Base-by-base conservation (phyloP, 2,797 vertebrate genomes). In the Halcyon leucocephala region DNA sequence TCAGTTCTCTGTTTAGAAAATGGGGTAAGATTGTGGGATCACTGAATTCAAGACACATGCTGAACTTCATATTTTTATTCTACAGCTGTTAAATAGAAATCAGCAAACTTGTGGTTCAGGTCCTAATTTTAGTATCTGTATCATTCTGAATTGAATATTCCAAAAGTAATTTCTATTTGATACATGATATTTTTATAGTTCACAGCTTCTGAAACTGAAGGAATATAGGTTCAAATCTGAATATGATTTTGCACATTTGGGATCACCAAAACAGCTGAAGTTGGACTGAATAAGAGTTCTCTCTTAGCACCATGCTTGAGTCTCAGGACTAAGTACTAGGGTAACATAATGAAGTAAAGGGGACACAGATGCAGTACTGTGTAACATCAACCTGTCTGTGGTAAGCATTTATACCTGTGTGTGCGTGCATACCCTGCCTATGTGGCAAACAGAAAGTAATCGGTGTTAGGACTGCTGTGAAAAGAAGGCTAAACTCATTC, bases 331-430 rank as follows among this genome's bases (percentile, higher is more conserved):
- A 6, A 58, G 19, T 58, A 28, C 10, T 5, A 2, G 0, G 18
- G 17, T 13, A 67, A 16, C 8, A 7, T 15, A 61, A 44, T 22
- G 17, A 25, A 64, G 19, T 5, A 61, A 81, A 57, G 10, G 2
- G 1, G 22, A 39, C 6, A 39, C 58, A 66, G 12, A 39, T 31
- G 4, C 14, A 44, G 10, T 14, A 14, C 20, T 28, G 7, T 8
- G 3, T 29, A 49, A 7, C 28, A n/a, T 9, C 14, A 29, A 11
- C 7, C 7, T 26, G 0, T 15, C 7, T 44, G 13, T 58, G 22
- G 7, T 54, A 58, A 65, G 15, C 19, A 9, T 11, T 3, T 57
- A 7, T 11, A 12, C 3, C 8, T 8, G 7, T 26, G 12, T 26
- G 9, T 17, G 4, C 14, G 14, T 24, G 9, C 18, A 28, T 12